phyloP scores from a whole-genome alignment of 1,140 invertebrate species.

The Cataglyphis hispanica region DNA sequence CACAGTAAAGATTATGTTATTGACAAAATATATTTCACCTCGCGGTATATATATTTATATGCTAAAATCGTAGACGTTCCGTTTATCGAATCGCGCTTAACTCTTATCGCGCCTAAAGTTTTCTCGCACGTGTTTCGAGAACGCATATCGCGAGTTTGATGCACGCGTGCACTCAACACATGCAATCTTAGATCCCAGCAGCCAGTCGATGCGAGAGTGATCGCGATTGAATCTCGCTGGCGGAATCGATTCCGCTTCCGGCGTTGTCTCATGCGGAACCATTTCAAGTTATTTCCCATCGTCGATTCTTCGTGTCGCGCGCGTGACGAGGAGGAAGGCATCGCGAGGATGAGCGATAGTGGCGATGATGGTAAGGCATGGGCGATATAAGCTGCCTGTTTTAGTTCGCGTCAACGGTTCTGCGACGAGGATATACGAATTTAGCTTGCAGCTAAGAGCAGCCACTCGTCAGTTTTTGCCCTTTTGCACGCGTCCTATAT shows the following conservation, averaged over 20 bases:
- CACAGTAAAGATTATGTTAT: too few relatives aligned
- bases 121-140: background rate
- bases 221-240: slow-evolving; percentile 66
- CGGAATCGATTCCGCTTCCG: slow-evolving; percentile 65
- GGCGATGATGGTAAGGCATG: background rate
- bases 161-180: slow-evolving; percentile 47
- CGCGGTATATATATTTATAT: background rate
- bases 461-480: slow-evolving; percentile 46
- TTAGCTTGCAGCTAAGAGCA: slow-evolving; percentile 49
- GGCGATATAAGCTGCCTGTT: slow-evolving; percentile 42
- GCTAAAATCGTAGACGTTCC: background rate
- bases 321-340: background rate
- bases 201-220: slow-evolving; percentile 41
- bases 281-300: slow-evolving; percentile 70
- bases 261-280: slow-evolving; percentile 59
- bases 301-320: slow-evolving; percentile 43
- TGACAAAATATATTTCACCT: too few relatives aligned
- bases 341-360: background rate
- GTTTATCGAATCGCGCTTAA: background rate
- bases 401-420: slow-evolving; percentile 26
- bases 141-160: slow-evolving; percentile 40
- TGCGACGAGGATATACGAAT: slow-evolving; percentile 53
- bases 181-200: slow-evolving; percentile 48
- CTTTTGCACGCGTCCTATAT: background rate
- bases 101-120: slow-evolving; percentile 6